Evolutionary conservation across 2,888 invertebrate species (phyloP).

Genomic region (Auanema freiburgensis): DNA sequence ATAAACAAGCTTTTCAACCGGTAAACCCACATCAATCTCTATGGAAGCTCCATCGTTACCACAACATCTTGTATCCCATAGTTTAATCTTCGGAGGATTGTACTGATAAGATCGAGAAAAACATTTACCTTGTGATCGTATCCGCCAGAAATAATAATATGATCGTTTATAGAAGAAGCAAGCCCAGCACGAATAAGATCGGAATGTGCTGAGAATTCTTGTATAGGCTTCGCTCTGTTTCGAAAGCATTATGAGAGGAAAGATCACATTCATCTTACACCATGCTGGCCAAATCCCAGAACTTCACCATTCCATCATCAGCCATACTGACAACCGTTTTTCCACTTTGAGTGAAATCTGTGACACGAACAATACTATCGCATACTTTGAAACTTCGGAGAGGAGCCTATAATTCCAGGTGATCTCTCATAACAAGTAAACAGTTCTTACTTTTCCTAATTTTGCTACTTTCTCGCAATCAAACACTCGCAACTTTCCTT

Average conservation of each 20-base stretch:
- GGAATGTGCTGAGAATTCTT: constrained; percentile 46
- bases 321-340: constrained; percentile 45
- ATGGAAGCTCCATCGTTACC: constrained; percentile 22
- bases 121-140: constrained; percentile 57
- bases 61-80: constrained; percentile 75
- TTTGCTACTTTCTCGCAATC: constrained; percentile 73
- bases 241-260: background rate
- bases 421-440: background rate
- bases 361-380: constrained; percentile 25
- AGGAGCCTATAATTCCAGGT: constrained; percentile 18
- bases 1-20: constrained; percentile 85
- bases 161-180: constrained; percentile 37
- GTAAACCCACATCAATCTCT: constrained; percentile 80
- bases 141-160: constrained; percentile 54
- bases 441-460: constrained; percentile 70
- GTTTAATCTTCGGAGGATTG: constrained; percentile 71
- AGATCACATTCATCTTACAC: constrained; percentile 13
- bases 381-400: constrained; percentile 38
- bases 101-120: constrained; percentile 1
- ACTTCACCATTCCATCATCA: constrained; percentile 58
- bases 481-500: constrained; percentile 82
- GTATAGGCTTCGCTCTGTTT: constrained; percentile 18
- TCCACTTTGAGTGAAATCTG: constrained; percentile 32
- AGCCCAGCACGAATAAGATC: constrained; percentile 55
- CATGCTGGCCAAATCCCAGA: constrained; percentile 48